Base-by-base conservation (phyloP, 2,113 vertebrate species). In the Ammodytes marinus region DNA sequence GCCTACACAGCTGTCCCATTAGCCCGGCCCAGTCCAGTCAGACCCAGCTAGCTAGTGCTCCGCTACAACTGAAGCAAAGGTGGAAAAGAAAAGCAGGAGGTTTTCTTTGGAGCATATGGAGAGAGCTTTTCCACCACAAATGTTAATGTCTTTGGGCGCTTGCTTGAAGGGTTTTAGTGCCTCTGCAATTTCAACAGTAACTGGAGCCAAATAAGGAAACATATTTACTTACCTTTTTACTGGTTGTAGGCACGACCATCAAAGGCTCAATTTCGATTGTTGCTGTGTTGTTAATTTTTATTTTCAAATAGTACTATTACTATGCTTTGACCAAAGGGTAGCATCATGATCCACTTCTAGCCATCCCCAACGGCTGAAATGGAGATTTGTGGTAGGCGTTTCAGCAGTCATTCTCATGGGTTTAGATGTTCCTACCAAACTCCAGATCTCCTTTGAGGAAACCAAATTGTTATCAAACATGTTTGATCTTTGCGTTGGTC, bases 1-100 rank as follows among this genome's bases (percentile, higher is more conserved):
- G 9, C 79, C 52, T 45, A 83, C 83, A 59, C 95, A 95, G 94
- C 93, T 95, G 95, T 78, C 70, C 27, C 80, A n/a, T 80, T 72
- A 58, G 69, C 67, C 77, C 15, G 74, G 68, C 27, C 59, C 84
- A 46, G 78, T 69, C 83, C 63, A 37, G 52, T 72, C 65, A 69
- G 59, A 73, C 71, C 52, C 80, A 57, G 74, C 61, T 58, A 70
- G 77, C 64, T 37, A 58, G 43, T 11, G 6, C 49, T 39, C 17
- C 55, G 27, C 37, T 67, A 8, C 69, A 69, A 58, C 59, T 76
- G 65, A 77, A 57, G 40, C 77, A 27, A 46, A 70, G 45, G 50
- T 46, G 13, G 60, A 68, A 67, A 66, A 53, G 75, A 47, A 52
- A 63, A 55, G 59, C 57, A 2, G 50, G 12, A 72, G 12, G 42